Conservation (phyloP, 2,797 vertebrate genomes). For the Sternarchorhynchus goeldii region DNA sequence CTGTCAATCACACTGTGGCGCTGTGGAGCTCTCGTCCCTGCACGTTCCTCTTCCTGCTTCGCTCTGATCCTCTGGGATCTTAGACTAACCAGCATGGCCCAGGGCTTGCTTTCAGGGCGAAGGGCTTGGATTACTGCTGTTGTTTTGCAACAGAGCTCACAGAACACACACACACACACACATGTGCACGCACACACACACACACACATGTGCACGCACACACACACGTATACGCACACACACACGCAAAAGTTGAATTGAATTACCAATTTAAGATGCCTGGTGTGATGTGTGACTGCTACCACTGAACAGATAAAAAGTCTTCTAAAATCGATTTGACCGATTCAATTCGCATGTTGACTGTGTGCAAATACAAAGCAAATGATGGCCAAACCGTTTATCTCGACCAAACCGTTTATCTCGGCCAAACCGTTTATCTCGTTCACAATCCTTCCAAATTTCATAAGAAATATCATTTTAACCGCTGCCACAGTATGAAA, state of each 20-base stretch:
- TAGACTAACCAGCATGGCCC: conserved; percentile 54
- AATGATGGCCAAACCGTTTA: background rate
- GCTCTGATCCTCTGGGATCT: conserved; percentile 50
- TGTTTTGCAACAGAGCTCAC: conserved; percentile 42
- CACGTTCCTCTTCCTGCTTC: conserved; percentile 51
- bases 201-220: no score
- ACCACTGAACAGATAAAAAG: no score
- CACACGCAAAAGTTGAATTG: background rate
- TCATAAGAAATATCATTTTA: background rate
- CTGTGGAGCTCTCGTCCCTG: conserved; percentile 39
- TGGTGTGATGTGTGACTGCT: no score
- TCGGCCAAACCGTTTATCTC: background rate
- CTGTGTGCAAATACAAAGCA: background rate
- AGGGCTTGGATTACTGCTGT: conserved; percentile 40
- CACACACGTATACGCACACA: no score
- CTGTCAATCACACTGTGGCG: conserved; percentile 46
- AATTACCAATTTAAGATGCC: conserved; percentile 38
- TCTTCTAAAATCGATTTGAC: no score
- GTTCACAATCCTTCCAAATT: background rate
- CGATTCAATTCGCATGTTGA: no score
- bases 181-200: no score
- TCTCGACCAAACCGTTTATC: no score
- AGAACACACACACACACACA: conserved; percentile 18
- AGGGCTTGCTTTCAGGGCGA: conserved; percentile 51
- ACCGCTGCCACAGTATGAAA: background rate